Evolutionary conservation across 2,797 vertebrate species (phyloP).

Genomic region (Setipinna tenuifilis): DNA sequence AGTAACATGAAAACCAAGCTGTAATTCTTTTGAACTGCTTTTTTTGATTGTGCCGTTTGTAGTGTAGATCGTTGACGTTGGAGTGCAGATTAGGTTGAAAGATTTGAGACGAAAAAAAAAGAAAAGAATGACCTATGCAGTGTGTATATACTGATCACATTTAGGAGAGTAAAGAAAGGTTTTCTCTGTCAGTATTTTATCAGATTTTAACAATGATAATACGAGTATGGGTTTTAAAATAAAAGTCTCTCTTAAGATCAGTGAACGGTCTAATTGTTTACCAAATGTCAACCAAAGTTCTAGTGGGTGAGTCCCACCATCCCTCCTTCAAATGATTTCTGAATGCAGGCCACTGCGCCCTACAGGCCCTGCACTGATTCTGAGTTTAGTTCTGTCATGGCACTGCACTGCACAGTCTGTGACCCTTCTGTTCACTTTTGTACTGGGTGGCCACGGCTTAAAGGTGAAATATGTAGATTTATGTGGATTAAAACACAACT

Average conservation of each 20-base stretch:
- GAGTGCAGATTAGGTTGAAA: neutral
- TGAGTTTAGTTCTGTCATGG: neutral
- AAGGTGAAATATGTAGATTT: neutral
- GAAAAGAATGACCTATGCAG: neutral
- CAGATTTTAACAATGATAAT: neutral
- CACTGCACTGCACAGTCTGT: neutral
- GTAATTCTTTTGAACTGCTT: neutral
- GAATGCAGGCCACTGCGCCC: neutral
- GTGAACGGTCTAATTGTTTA: neutral
- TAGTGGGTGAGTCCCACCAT: neutral
- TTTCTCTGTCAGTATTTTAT: constrained; percentile 1
- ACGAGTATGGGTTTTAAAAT: neutral
- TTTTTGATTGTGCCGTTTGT: neutral
- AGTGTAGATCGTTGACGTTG: neutral
- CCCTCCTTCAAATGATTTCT: neutral
- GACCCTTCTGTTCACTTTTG: neutral
- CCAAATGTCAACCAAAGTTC: constrained; percentile 15
- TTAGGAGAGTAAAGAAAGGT: neutral
- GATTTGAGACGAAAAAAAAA: neutral
- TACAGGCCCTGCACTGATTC: neutral
- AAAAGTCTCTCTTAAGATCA: neutral
- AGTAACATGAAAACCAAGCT: neutral
- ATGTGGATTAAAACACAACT: constrained; percentile 5
- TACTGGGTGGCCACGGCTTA: neutral
- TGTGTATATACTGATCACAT: constrained; percentile 3